These are phyloP conservation scores for Montipora cactus DNA, from an alignment of 64 coral and sea anemone species.

Conservation along the genomic window DNA sequence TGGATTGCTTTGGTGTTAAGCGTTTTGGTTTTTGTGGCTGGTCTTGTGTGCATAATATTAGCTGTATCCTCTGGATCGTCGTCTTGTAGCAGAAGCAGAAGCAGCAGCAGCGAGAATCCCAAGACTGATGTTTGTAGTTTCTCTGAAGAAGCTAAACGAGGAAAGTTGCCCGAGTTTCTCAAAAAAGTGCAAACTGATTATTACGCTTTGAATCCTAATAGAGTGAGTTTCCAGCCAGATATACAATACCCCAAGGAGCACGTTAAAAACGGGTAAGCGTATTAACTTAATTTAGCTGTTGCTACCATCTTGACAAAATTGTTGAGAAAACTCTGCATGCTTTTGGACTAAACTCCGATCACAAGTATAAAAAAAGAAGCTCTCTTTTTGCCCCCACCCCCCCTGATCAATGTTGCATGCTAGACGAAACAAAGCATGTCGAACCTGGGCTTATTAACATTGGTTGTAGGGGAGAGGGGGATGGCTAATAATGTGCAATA, in stretches of 20 bases:
- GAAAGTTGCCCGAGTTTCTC: slow-evolving; percentile 55
- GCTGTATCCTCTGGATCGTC: not conserved
- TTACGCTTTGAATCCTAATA: slow-evolving; percentile 32
- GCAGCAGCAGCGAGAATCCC: not conserved
- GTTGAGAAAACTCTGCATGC: no score
- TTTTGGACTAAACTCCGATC: no score
- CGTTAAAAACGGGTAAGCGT: slow-evolving; percentile 55
- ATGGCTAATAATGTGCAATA: no score
- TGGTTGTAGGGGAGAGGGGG: no score
- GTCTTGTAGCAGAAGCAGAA: not conserved
- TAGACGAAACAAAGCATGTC: no score
- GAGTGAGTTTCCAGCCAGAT: slow-evolving; percentile 43
- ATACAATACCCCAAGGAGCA: not conserved
- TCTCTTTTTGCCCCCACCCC: no score
- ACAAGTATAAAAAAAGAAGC: no score
- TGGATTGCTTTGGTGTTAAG: slow-evolving; percentile 6
- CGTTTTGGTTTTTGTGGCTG: slow-evolving; percentile 23
- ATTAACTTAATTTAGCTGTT: not conserved
- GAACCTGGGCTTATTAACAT: no score
- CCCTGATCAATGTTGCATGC: no score
- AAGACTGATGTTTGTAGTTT: slow-evolving; percentile 1
- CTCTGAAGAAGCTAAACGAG: slow-evolving; percentile 30
- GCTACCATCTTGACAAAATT: no score
- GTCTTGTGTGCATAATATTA: not conserved
- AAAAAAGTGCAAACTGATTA: slow-evolving; percentile 59